A percentile compares a stretch with the other conserved stretches of the same genome.
These are phyloP conservation scores for Amphimallon solstitiale DNA, from an alignment of 2,888 invertebrate genomes.

Conservation along the genomic window DNA sequence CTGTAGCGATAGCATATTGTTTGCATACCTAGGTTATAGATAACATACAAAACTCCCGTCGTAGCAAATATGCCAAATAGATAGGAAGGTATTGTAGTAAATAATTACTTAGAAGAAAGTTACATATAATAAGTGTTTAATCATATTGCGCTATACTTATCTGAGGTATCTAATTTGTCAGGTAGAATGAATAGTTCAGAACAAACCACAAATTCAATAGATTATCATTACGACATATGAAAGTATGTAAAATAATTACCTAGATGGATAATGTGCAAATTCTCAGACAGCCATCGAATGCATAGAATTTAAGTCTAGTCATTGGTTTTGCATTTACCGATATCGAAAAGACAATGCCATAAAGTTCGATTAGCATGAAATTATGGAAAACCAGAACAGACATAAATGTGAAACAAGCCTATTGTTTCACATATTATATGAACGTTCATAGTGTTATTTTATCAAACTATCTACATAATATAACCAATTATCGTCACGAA, in stretches of 20 bases:
- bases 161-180: slow-evolving; percentile 15
- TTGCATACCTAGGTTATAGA: too few species aligned
- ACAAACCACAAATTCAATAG: slow-evolving; percentile 1
- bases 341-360: slow-evolving; percentile 8
- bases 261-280: slow-evolving; percentile 1
- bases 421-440: slow-evolving; percentile 35
- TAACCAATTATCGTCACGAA: slow-evolving; percentile 57
- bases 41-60: too few species aligned
- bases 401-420: slow-evolving; percentile 35
- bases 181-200: slow-evolving; percentile 17
- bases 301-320: slow-evolving; percentile 11
- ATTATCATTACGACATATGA: background rate
- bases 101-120: too few species aligned
- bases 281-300: background rate
- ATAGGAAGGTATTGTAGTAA: too few species aligned
- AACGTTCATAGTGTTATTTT: slow-evolving; percentile 52
- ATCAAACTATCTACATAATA: slow-evolving; percentile 54
- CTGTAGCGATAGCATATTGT: too few species aligned
- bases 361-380: slow-evolving; percentile 37
- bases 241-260: slow-evolving; percentile 17
- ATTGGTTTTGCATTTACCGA: slow-evolving; percentile 23
- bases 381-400: slow-evolving; percentile 36
- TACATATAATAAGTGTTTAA: too few species aligned
- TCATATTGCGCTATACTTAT: too few species aligned
- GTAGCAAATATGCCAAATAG: too few species aligned